phyloP scores from a whole-genome alignment of 2,113 vertebrate species.

The Pelecanus crispus region DNA sequence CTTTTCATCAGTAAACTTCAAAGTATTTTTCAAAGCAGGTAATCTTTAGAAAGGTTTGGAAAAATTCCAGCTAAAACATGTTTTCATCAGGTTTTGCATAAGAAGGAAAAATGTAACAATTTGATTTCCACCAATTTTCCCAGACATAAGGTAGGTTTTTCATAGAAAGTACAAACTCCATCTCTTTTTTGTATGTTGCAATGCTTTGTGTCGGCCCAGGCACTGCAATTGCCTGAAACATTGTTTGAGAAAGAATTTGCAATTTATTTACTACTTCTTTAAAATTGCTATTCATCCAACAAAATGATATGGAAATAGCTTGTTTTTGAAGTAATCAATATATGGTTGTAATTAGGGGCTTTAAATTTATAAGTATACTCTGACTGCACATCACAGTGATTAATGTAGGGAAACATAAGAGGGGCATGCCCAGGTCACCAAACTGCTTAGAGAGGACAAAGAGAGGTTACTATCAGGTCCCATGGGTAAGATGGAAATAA shows the following conservation, averaged over 20 bases:
- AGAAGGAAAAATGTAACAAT: not conserved
- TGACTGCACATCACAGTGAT: not conserved
- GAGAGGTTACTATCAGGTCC: not conserved
- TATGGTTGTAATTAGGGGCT: not conserved
- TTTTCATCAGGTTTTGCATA: not conserved
- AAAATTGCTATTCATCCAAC: not conserved
- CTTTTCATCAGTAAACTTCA: slow-evolving; percentile 14
- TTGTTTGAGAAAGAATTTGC: not conserved
- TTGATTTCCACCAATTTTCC: not conserved
- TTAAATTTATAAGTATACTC: not conserved
- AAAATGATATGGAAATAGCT: not conserved
- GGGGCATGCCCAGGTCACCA: not conserved
- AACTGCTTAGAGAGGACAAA: not conserved
- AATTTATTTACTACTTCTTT: not conserved
- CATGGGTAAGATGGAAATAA: not conserved
- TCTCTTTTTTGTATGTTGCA: not conserved
- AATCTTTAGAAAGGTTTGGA: not conserved
- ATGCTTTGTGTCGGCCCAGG: not conserved
- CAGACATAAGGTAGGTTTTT: not conserved
- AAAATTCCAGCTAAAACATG: not conserved
- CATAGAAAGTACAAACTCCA: not conserved
- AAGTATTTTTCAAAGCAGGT: not conserved
- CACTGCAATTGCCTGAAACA: not conserved
- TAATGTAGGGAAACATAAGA: not conserved
- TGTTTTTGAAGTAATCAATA: not conserved